phyloP scores from a whole-genome alignment of 2,113 vertebrate species.

The Nannobrachium achirus region DNA sequence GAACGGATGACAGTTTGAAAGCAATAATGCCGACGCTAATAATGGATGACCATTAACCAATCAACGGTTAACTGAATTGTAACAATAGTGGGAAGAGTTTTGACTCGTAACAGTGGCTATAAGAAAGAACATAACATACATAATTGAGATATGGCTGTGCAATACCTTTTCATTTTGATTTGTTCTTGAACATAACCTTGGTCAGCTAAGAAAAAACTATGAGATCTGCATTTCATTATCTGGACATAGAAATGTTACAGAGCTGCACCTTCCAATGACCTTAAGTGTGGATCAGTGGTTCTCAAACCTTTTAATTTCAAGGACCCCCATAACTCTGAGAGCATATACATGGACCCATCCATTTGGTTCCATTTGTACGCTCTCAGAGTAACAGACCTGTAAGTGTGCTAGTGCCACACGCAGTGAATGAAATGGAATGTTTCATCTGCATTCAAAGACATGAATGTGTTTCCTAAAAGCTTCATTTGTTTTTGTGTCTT shows the following conservation, averaged over 20 bases:
- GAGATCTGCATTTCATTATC: conserved; percentile 19
- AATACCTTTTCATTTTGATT: conserved; percentile 33
- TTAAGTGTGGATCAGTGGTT: conserved; percentile 53
- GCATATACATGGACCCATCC: no score
- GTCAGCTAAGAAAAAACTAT: conserved; percentile 18
- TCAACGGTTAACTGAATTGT: conserved; percentile 26
- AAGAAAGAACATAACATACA: conserved; percentile 16
- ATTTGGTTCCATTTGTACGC: no score
- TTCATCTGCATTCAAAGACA: conserved; percentile 43
- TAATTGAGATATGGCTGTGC: conserved; percentile 38
- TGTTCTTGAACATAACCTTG: conserved; percentile 26
- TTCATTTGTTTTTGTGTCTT: conserved; percentile 36
- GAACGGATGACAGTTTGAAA: conserved; percentile 39
- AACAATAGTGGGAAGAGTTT: conserved; percentile 39
- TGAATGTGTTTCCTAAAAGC: conserved; percentile 67
- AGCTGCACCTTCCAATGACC: conserved; percentile 63
- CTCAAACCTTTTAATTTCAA: no score
- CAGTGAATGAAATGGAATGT: conserved; percentile 21
- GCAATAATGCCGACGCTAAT: conserved; percentile 48
- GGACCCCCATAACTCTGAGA: no score
- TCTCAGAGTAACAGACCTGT: no score
- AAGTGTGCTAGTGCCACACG: no score
- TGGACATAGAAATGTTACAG: conserved; percentile 36
- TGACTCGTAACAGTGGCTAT: conserved; percentile 27
- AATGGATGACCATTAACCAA: conserved; percentile 5